These are phyloP conservation scores for Macrobrachium rosenbergii DNA, from an alignment of 1,140 invertebrate species.

Conservation along the genomic window DNA sequence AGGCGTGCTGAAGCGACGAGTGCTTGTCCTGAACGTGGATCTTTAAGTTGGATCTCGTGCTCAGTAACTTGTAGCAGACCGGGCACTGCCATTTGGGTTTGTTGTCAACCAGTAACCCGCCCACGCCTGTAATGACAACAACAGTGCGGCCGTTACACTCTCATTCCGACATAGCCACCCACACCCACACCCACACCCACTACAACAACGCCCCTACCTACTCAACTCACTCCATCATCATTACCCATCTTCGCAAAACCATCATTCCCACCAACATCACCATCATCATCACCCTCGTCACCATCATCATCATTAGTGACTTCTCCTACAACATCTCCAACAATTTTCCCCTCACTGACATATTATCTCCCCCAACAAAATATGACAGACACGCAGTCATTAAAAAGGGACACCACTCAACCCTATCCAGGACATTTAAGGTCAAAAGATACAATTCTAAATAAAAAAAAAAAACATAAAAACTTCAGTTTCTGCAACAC, in stretches of 20 bases:
- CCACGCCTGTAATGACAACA: slow-evolving; percentile 60
- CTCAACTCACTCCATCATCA: background rate
- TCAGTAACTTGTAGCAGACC: slow-evolving; percentile 65
- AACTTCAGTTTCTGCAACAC: background rate
- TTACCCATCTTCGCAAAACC: slow-evolving; percentile 7
- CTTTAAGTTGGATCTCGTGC: slow-evolving; percentile 65
- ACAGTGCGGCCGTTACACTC: slow-evolving; percentile 40
- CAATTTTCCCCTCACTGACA: too few relatives aligned
- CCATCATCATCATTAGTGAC: too few relatives aligned
- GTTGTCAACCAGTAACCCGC: slow-evolving; percentile 43
- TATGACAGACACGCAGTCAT: too few relatives aligned
- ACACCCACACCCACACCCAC: slow-evolving; percentile 7
- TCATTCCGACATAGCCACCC: slow-evolving; percentile 1
- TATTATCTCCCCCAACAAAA: too few relatives aligned
- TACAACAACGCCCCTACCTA: background rate
- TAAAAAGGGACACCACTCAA: too few relatives aligned
- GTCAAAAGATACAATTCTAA: too few relatives aligned
- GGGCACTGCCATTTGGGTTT: slow-evolving; percentile 68
- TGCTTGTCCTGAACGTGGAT: slow-evolving; percentile 65
- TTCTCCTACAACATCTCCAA: too few relatives aligned
- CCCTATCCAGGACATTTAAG: too few relatives aligned
- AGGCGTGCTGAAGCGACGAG: slow-evolving; percentile 63
- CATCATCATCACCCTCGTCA: slow-evolving; percentile 5
- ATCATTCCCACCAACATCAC: slow-evolving; percentile 2
- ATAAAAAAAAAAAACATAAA: background rate